Evolutionary conservation across 2,888 invertebrate species (phyloP), one percentile per base, ranked within the genome.

Genomic region (Drosophila koepferae): DNA sequence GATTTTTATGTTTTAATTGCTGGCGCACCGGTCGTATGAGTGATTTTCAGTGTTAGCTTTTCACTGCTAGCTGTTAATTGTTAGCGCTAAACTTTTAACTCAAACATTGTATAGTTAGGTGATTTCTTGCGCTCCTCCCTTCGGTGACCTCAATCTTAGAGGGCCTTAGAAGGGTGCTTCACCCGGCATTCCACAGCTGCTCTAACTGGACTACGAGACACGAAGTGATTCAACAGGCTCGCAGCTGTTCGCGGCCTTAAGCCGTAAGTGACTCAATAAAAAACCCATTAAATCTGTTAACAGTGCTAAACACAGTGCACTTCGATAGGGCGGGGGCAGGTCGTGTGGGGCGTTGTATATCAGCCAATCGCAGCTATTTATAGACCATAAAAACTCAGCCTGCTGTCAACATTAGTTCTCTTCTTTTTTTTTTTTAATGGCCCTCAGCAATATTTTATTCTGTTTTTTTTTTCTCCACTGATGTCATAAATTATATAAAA

Each of bases 1-100:
- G 90, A 84, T 85, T 89, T 86, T 72, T 81, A 88, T 86, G 82
- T 83, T 85, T 88, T 89, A 89, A 86, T 86, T 88, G 82, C 56
- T 63, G 70, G 75, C 59, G 64, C 70, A 71, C 81, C 40, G 88
- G 74, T 76, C 88, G 90, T 90, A 81, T 88, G 86, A 88, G 89
- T 82, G 86, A 82, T 89, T 85, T 81, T 78, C 53, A 63, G 66
- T 76, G 87, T 86, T 84, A 63, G 76, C 73, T 84, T 85, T 86
- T 89, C 88, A 80, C 89, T 67, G 46, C 66, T 65, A 44, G 74
- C 71, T 80, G 86, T 86, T 90, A 86, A 86, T 86, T 90, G 81
- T 46, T 53, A 63, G 40, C 44, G 70, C 77, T 80, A 84, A 84
- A 84, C 69, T 60, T 63, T 69, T 65, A 43, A 63, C 72, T 74